These are phyloP conservation scores for Blastobasis adustella DNA, from an alignment of 2,888 invertebrate genomes.

Conservation along the genomic window DNA sequence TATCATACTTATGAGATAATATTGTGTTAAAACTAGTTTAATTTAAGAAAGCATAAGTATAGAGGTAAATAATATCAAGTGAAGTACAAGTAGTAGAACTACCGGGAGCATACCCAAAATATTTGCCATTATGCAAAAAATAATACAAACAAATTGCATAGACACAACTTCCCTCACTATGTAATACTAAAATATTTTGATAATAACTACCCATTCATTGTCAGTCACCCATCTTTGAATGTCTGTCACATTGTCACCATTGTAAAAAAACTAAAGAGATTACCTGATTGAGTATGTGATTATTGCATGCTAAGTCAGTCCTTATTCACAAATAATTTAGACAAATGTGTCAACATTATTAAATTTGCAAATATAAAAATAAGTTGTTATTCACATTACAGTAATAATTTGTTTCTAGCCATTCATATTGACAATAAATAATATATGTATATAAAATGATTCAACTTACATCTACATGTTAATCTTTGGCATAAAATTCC, in stretches of 20 bases:
- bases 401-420: slow-evolving; percentile 69
- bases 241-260: not conserved
- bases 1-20: no score
- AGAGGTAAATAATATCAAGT: no score
- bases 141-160: not conserved
- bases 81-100: no score
- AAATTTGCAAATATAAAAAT: slow-evolving; percentile 62
- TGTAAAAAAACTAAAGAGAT: slow-evolving; percentile 9
- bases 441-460: not conserved
- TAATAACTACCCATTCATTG: not conserved
- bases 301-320: slow-evolving; percentile 54
- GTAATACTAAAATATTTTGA: not conserved
- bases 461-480: slow-evolving; percentile 59
- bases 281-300: slow-evolving; percentile 21
- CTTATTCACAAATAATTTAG: slow-evolving; percentile 55
- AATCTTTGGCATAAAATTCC: slow-evolving; percentile 61
- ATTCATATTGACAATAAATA: slow-evolving; percentile 19
- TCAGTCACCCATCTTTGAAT: not conserved
- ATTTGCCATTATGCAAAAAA: not conserved
- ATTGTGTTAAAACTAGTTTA: no score
- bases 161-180: not conserved
- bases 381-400: slow-evolving; percentile 42
- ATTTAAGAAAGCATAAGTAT: no score
- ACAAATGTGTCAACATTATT: slow-evolving; percentile 26
- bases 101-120: not conserved